These are phyloP conservation scores for Protobothrops flavoviridis DNA, from an alignment of 2,113 vertebrate genomes.

Conservation along the genomic window DNA sequence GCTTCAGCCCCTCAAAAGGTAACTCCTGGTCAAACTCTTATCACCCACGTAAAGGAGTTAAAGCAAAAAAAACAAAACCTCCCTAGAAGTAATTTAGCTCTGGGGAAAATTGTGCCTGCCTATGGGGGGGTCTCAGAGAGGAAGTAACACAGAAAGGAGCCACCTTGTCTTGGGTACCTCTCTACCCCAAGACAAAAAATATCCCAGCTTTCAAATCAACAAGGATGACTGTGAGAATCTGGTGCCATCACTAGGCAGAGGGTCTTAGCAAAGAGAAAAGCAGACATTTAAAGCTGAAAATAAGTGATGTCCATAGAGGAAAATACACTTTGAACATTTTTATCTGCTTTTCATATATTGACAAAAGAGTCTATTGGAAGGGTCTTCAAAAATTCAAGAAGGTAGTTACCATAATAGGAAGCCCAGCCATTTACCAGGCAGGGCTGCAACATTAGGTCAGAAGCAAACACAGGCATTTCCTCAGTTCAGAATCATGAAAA, in stretches of 20 bases:
- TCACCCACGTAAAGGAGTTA: neutral
- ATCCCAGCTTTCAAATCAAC: neutral
- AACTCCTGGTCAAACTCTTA: constrained; percentile 10
- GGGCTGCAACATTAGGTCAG: neutral
- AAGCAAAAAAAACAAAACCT: neutral
- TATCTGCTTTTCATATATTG: neutral
- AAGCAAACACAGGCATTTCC: neutral
- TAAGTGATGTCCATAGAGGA: neutral
- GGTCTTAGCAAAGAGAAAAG: neutral
- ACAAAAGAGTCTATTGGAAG: neutral
- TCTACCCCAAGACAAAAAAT: neutral
- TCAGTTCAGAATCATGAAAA: neutral
- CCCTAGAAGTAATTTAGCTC: neutral
- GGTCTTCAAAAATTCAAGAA: neutral
- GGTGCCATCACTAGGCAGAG: neutral
- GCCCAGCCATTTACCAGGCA: neutral
- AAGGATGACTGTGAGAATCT: neutral
- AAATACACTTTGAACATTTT: neutral
- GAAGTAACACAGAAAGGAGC: neutral
- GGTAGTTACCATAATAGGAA: neutral
- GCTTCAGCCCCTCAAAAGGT: neutral
- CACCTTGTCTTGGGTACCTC: no score
- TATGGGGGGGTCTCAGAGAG: neutral
- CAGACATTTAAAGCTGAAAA: neutral
- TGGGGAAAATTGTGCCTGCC: neutral